Percentiles rank a stretch among this genome's conserved stretches.
phyloP scores from a whole-genome alignment of 2,113 vertebrate species.

The Sardina pilchardus region DNA sequence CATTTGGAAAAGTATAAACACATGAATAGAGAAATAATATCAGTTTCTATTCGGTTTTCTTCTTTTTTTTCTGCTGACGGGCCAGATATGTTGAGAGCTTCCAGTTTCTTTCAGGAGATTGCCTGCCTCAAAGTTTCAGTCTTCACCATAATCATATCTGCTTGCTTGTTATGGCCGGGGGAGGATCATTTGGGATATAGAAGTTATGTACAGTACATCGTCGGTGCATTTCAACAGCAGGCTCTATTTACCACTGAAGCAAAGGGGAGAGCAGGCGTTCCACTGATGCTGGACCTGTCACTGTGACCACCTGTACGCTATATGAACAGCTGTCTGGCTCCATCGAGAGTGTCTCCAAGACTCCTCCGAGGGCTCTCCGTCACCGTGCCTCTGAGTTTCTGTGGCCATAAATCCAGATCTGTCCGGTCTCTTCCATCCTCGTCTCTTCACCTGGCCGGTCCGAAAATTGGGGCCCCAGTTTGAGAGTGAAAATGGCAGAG shows the following conservation, averaged over 20 bases:
- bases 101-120: background rate
- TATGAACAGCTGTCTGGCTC: constrained; percentile 33
- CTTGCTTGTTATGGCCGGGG: background rate
- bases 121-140: background rate
- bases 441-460: background rate
- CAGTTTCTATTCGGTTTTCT: background rate
- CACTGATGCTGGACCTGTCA: background rate
- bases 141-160: background rate
- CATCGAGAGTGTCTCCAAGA: background rate
- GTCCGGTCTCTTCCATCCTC: background rate
- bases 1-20: background rate
- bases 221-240: background rate
- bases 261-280: background rate
- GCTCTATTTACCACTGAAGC: background rate
- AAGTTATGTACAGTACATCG: background rate
- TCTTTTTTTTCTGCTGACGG: background rate
- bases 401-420: constrained; percentile 18
- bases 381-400: background rate
- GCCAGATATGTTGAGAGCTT: background rate
- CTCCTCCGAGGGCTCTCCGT: background rate
- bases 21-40: background rate
- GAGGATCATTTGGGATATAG: background rate
- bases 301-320: background rate
- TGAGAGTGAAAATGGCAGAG: too few species aligned
- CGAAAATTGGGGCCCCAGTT: background rate